A percentile compares a stretch with the other conserved stretches of the same genome.
phyloP scores from a whole-genome alignment of 2,113 vertebrate genomes.

The Elephas maximus region DNA sequence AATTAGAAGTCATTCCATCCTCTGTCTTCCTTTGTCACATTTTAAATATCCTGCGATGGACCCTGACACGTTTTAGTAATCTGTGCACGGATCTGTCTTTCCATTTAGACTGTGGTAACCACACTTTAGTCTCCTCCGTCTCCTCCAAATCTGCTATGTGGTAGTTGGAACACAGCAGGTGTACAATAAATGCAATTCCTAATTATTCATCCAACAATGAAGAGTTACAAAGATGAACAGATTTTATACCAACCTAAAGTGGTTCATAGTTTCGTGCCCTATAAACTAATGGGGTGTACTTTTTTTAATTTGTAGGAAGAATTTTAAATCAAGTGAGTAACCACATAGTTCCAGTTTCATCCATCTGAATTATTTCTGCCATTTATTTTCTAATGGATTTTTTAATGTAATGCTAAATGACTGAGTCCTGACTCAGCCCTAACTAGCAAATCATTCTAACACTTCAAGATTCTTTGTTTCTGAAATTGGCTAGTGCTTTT shows the following conservation, averaged over 20 bases:
- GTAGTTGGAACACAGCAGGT: neutral
- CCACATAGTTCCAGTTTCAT: slow-evolving; percentile 46
- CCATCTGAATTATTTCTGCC: slow-evolving; percentile 65
- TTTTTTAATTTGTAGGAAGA: slow-evolving; percentile 50
- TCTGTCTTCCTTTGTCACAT: neutral
- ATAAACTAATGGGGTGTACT: slow-evolving; percentile 3
- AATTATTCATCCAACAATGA: neutral
- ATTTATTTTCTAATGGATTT: slow-evolving; percentile 59
- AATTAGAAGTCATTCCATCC: neutral
- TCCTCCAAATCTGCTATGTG: neutral
- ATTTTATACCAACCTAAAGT: neutral
- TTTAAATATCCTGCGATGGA: neutral
- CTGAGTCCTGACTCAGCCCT: neutral
- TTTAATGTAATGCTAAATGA: slow-evolving; percentile 39
- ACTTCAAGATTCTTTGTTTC: slow-evolving; percentile 16
- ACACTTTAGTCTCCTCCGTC: neutral
- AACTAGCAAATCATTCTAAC: slow-evolving; percentile 5
- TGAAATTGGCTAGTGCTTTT: neutral
- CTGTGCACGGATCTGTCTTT: neutral
- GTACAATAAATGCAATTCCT: neutral
- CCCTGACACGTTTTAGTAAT: neutral
- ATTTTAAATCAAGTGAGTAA: slow-evolving; percentile 42
- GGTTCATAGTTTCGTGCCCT: neutral
- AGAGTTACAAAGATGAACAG: neutral
- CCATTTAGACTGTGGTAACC: neutral